Percentiles rank a stretch among this genome's conserved stretches.
Conservation (phyloP, 2,888 invertebrate species). For the Dynastes tityus region DNA sequence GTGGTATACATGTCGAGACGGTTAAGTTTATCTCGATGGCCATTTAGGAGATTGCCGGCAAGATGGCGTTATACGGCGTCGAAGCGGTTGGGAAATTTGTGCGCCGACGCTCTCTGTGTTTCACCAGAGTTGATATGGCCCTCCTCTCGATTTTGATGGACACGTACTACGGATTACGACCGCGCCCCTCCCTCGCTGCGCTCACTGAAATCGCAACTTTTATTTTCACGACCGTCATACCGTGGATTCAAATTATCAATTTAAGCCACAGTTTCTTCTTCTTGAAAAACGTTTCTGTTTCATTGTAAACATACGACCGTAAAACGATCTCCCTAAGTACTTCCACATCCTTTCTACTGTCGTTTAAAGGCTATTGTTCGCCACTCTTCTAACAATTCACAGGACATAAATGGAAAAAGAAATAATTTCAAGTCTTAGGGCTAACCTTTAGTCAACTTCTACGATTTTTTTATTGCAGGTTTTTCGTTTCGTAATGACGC, state of each 20-base stretch:
- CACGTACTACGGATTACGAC: conserved; percentile 66
- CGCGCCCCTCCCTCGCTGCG: conserved; percentile 67
- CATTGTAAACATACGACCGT: conserved; percentile 45
- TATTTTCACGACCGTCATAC: conserved; percentile 59
- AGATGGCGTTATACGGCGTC: conserved; percentile 65
- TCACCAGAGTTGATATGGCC: conserved; percentile 66
- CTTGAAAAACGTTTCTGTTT: conserved; percentile 31
- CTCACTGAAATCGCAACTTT: conserved; percentile 68
- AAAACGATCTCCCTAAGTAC: conserved; percentile 41
- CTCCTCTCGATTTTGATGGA: conserved; percentile 72
- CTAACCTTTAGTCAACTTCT: neutral
- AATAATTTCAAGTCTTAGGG: conserved; percentile 3
- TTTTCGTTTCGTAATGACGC: neutral
- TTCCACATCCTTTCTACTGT: conserved; percentile 42
- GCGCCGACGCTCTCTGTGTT: conserved; percentile 65
- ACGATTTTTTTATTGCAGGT: conserved; percentile 2
- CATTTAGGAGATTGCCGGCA: conserved; percentile 64
- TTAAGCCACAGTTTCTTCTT: conserved; percentile 45
- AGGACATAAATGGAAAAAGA: conserved; percentile 15
- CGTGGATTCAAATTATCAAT: conserved; percentile 58
- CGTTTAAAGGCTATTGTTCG: conserved; percentile 39
- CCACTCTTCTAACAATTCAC: conserved; percentile 41
- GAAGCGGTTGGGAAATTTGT: conserved; percentile 60
- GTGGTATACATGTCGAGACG: conserved; percentile 58
- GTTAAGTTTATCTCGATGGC: conserved; percentile 69